Evolutionary conservation across 2,888 invertebrate species (phyloP).

Genomic region (Cheilosia urbana): DNA sequence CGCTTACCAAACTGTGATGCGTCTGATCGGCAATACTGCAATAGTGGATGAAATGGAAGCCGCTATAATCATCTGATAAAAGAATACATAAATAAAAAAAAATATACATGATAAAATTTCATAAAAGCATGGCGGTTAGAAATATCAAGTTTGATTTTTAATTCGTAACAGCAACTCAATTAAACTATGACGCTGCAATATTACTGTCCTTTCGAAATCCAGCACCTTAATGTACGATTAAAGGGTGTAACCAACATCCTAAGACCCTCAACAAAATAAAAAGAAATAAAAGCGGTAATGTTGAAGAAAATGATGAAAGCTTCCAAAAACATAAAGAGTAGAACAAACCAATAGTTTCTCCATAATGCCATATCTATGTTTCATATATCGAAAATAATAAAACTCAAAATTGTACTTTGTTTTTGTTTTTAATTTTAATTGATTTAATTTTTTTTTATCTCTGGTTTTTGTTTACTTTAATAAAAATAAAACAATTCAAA

Average conservation of each 20-base stretch:
- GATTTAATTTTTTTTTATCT: conserved; percentile 53
- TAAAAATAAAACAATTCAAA: conserved; percentile 72
- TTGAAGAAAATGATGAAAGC: conserved; percentile 21
- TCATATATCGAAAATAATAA: conserved; percentile 40
- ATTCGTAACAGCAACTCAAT: no score
- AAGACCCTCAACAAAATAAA: neutral
- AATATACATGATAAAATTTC: no score
- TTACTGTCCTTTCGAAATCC: no score
- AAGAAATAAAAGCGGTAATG: neutral
- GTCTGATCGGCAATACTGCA: no score
- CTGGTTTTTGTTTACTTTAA: conserved; percentile 38
- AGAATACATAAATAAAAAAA: no score
- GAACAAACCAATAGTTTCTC: conserved; percentile 43
- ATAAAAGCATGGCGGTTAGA: no score
- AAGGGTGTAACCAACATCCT: conserved; percentile 12
- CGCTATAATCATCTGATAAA: no score
- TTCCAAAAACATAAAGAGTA: conserved; percentile 3
- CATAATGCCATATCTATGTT: conserved; percentile 14
- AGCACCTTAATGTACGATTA: neutral
- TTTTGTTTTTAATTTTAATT: conserved; percentile 49
- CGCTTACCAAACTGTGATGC: no score
- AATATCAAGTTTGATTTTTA: no score
- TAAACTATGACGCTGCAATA: no score
- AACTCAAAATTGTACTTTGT: conserved; percentile 65
- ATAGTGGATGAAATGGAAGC: no score